Evolutionary conservation across 1,140 invertebrate species (phyloP).

Genomic region (Lepeophtheirus salmonis): DNA sequence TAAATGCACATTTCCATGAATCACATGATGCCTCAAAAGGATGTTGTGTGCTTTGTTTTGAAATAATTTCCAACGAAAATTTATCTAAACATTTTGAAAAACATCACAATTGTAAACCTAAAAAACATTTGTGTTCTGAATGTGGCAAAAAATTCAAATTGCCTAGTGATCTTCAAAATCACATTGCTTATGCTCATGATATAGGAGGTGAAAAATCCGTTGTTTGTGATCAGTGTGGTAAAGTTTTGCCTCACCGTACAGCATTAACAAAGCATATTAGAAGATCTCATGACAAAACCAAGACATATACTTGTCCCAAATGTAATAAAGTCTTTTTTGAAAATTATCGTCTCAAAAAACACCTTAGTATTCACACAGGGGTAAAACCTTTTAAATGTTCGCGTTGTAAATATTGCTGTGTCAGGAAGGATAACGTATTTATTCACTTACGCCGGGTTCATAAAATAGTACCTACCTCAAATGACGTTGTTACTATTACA

Average conservation of each 20-base stretch:
- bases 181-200: neutral
- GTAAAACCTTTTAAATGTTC: slow-evolving; percentile 7
- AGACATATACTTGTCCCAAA: neutral
- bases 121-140: slow-evolving; percentile 1
- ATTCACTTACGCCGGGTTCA: neutral
- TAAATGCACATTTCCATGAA: neutral
- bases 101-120: neutral
- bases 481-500: no score
- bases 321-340: neutral
- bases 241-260: neutral
- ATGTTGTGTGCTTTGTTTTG: neutral
- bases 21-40: neutral
- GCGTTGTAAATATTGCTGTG: neutral
- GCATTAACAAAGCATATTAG: neutral
- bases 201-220: neutral
- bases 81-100: neutral
- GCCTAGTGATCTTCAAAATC: neutral
- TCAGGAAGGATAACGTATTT: neutral
- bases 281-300: neutral
- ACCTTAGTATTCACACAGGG: neutral
- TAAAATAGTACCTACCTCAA: slow-evolving; percentile 20
- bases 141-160: slow-evolving; percentile 5
- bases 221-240: slow-evolving; percentile 7
- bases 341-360: neutral
- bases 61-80: neutral